Evolutionary conservation across 2,797 vertebrate species (phyloP).

Genomic region (Rhadinocentrus ornatus): DNA sequence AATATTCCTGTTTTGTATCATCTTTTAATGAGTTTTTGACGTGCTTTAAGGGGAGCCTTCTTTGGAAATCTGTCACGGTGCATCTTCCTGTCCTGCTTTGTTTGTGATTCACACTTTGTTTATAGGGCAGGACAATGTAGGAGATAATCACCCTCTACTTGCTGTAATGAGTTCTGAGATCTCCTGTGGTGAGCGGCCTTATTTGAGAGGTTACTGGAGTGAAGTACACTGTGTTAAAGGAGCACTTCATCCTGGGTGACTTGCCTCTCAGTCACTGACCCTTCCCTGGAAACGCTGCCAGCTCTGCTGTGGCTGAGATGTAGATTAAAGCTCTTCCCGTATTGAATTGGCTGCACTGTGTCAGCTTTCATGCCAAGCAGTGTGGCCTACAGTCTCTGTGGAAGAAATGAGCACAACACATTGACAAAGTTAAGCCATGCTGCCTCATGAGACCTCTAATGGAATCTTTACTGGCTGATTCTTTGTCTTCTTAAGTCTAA

Average conservation of each 20-base stretch:
- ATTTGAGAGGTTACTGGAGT: conserved; percentile 35
- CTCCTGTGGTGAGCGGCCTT: conserved; percentile 20
- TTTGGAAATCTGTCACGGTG: conserved; percentile 9
- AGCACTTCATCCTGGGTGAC: conserved; percentile 47
- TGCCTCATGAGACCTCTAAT: conserved; percentile 27
- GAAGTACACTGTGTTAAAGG: conserved; percentile 33
- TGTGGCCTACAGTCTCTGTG: conserved; percentile 32
- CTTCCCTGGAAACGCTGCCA: conserved; percentile 32
- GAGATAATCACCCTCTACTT: conserved; percentile 43
- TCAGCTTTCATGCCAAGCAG: conserved; percentile 26
- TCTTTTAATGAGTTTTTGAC: conserved; percentile 3
- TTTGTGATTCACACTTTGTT: conserved; percentile 41
- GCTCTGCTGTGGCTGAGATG: conserved; percentile 17
- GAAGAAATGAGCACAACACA: conserved; percentile 30
- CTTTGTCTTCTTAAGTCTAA: conserved; percentile 21
- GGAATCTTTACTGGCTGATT: conserved; percentile 24
- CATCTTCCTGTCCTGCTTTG: conserved; percentile 2
- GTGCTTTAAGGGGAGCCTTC: conserved; percentile 16
- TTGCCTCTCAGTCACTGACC: conserved; percentile 57
- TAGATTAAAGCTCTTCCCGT: conserved; percentile 18
- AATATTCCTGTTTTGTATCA: conserved; percentile 9
- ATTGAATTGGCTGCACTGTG: conserved; percentile 10
- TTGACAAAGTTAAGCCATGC: conserved; percentile 27
- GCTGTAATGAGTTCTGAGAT: conserved; percentile 42
- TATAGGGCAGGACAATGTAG: conserved; percentile 22